Conservation (phyloP, 2,113 vertebrate species). For the Pao palembangensis region DNA sequence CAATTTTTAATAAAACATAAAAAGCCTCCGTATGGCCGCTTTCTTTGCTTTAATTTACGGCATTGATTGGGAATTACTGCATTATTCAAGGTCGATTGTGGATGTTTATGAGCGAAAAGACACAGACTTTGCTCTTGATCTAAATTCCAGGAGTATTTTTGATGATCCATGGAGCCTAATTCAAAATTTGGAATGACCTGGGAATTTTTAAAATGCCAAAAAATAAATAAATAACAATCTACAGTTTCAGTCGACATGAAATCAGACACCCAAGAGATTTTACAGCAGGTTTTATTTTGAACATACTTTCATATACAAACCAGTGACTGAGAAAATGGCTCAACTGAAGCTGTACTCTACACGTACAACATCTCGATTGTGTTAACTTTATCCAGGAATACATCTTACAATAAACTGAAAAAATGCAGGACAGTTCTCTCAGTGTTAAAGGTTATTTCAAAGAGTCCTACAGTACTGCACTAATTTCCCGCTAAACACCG, state of each 20-base stretch:
- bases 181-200: too few relatives aligned
- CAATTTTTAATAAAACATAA: conserved; percentile 78
- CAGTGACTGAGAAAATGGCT: conserved; percentile 77
- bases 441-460: conserved; percentile 49
- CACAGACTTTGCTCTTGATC: too few relatives aligned
- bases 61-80: not conserved
- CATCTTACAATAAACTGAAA: conserved; percentile 55
- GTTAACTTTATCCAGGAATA: conserved; percentile 26
- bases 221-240: too few relatives aligned
- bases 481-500: conserved; percentile 67
- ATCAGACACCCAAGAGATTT: conserved; percentile 25
- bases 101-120: too few relatives aligned
- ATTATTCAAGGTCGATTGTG: not conserved
- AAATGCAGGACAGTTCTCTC: conserved; percentile 41
- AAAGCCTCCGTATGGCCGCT: conserved; percentile 9
- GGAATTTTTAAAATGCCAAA: too few relatives aligned
- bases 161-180: too few relatives aligned
- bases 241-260: too few relatives aligned
- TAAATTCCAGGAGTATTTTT: too few relatives aligned
- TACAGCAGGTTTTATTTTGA: conserved; percentile 76
- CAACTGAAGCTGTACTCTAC: conserved; percentile 66
- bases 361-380: conserved; percentile 45
- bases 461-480: conserved; percentile 64
- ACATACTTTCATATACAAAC: conserved; percentile 76
- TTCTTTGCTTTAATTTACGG: not conserved